These are phyloP conservation scores for Chrysocyon brachyurus DNA, from an alignment of 2,797 vertebrate species.

Conservation along the genomic window DNA sequence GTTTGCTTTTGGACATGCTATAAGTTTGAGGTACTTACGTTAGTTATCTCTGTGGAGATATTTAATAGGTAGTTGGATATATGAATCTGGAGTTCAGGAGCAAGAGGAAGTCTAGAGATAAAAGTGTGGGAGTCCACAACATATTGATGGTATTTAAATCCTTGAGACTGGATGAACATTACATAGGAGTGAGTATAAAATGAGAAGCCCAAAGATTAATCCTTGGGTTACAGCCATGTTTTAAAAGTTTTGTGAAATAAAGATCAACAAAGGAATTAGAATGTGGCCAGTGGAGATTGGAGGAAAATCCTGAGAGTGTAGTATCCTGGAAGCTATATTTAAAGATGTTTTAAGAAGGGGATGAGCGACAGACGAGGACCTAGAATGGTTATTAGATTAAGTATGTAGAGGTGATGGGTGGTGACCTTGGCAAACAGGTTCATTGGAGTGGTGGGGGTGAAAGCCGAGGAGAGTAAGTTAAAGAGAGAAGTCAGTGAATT, in stretches of 20 bases:
- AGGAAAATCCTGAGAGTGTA: neutral
- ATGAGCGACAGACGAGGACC: neutral
- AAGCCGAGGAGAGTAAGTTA: neutral
- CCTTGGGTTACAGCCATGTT: neutral
- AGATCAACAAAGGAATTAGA: neutral
- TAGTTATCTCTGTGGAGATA: neutral
- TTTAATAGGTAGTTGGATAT: neutral
- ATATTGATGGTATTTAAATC: neutral
- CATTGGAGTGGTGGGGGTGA: neutral
- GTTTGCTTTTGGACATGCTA: constrained; percentile 35
- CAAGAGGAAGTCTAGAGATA: neutral
- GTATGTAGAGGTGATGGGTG: neutral
- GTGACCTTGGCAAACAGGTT: neutral
- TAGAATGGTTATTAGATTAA: neutral
- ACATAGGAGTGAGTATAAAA: constrained; percentile 3
- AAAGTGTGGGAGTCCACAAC: neutral
- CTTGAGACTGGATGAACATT: neutral
- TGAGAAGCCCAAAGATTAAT: neutral
- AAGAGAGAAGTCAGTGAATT: neutral
- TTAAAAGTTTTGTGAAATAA: neutral
- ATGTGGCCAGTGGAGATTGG: neutral
- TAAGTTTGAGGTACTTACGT: neutral
- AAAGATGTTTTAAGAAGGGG: neutral
- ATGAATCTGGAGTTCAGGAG: neutral
- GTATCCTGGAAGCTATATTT: neutral